These are phyloP conservation scores for Coracias cyanogaster DNA, from an alignment of 2,797 vertebrate species.

Conservation along the genomic window DNA sequence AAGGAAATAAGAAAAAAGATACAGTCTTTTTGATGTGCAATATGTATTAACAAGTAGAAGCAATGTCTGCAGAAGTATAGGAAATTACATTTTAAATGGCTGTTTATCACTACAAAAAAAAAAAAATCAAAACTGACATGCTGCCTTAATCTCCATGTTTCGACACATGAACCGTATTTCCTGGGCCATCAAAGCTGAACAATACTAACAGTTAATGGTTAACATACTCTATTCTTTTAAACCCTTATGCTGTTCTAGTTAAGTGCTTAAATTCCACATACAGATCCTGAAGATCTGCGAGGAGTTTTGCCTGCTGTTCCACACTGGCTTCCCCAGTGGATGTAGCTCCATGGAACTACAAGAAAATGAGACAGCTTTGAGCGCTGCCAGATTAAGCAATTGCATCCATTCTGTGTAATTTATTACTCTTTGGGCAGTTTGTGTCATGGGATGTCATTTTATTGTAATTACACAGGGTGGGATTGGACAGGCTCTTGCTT, in stretches of 20 bases:
- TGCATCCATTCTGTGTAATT: constrained; percentile 29
- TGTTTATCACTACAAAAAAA: not conserved
- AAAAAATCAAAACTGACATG: not conserved
- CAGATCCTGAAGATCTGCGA: not conserved
- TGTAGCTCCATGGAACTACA: not conserved
- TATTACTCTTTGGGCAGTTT: constrained; percentile 39
- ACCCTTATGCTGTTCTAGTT: not conserved
- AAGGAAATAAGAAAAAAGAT: no score
- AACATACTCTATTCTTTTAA: constrained; percentile 17
- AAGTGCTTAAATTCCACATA: not conserved
- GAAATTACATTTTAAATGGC: not conserved
- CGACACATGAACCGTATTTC: not conserved
- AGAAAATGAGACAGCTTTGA: not conserved
- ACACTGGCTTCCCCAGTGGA: not conserved
- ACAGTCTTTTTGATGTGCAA: not conserved
- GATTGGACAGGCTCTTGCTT: constrained; percentile 46
- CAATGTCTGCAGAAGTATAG: not conserved
- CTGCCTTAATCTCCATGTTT: not conserved
- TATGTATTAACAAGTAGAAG: not conserved
- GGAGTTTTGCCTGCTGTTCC: not conserved
- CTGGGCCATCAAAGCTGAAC: constrained; percentile 2
- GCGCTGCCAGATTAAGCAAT: constrained; percentile 59
- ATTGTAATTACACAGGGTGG: constrained; percentile 44
- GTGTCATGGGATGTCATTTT: constrained; percentile 58
- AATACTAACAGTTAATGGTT: constrained; percentile 48